phyloP scores from a whole-genome alignment of 2,113 vertebrate species.

The Pseudopodoces humilis region DNA sequence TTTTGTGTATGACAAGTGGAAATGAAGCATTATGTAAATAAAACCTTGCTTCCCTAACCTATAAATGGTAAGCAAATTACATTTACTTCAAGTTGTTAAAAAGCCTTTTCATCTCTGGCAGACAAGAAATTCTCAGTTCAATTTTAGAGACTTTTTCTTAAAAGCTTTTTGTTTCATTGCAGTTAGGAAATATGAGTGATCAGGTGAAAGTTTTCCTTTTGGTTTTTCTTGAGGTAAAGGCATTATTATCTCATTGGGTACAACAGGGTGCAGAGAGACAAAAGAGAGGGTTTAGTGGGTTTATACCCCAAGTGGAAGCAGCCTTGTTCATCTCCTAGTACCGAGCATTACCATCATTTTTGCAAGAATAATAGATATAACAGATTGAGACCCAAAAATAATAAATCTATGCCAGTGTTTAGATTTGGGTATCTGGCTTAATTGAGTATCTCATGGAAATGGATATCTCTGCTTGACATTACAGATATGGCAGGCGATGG shows the following conservation, averaged over 20 bases:
- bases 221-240: background rate
- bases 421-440: background rate
- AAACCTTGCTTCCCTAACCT: background rate
- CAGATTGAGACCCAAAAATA: background rate
- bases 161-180: background rate
- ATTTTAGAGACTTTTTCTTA: background rate
- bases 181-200: background rate
- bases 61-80: background rate
- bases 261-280: background rate
- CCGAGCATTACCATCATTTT: background rate
- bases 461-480: background rate
- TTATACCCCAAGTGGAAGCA: background rate
- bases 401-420: background rate
- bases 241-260: background rate
- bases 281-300: background rate
- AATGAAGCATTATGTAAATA: constrained; percentile 16
- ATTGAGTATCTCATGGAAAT: background rate
- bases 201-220: background rate
- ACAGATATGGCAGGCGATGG: background rate
- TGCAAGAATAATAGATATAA: background rate
- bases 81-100: background rate
- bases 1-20: background rate
- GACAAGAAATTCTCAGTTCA: background rate
- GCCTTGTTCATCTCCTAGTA: background rate
- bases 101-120: background rate